A percentile compares a stretch with the other conserved stretches of the same genome.
These are phyloP conservation scores for Solen grandis DNA, from an alignment of 1,140 invertebrate genomes.

Conservation along the genomic window DNA sequence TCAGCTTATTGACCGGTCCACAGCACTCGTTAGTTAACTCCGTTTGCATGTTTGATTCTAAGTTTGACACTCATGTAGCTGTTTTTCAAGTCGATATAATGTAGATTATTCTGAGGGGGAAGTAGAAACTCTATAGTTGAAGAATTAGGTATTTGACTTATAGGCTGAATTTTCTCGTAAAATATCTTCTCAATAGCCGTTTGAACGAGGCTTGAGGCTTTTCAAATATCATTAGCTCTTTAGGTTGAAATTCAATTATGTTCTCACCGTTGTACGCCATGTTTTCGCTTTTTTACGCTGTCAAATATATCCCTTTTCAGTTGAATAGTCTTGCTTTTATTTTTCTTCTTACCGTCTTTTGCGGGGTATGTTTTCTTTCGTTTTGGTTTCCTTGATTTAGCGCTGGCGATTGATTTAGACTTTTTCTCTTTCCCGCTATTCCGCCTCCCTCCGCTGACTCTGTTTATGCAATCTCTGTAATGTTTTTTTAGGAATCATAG, in stretches of 20 bases:
- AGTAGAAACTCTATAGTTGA: conserved; percentile 57
- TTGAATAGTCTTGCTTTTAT: conserved; percentile 10
- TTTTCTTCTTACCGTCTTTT: not conserved
- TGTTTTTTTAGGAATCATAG: no score
- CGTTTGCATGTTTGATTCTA: conserved; percentile 20
- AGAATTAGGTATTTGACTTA: conserved; percentile 33
- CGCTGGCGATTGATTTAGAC: not conserved
- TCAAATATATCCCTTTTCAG: not conserved
- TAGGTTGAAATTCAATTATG: conserved; percentile 48
- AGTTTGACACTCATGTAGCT: conserved; percentile 41
- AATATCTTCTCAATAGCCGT: conserved; percentile 47
- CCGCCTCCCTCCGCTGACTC: not conserved
- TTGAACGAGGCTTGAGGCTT: no score
- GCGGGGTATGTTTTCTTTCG: no score
- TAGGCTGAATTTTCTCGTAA: conserved; percentile 54
- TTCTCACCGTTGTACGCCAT: conserved; percentile 19
- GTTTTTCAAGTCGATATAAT: conserved; percentile 47
- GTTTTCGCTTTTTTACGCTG: conserved; percentile 14
- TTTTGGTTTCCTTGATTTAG: not conserved
- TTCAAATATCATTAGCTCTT: conserved; percentile 40
- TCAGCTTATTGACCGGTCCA: not conserved
- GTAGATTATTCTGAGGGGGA: conserved; percentile 50
- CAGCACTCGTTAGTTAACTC: not conserved
- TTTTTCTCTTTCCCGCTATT: not conserved
- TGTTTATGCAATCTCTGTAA: no score